These are phyloP conservation scores for Anagrus nilaparvatae DNA, from an alignment of 1,140 invertebrate genomes.

Conservation along the genomic window DNA sequence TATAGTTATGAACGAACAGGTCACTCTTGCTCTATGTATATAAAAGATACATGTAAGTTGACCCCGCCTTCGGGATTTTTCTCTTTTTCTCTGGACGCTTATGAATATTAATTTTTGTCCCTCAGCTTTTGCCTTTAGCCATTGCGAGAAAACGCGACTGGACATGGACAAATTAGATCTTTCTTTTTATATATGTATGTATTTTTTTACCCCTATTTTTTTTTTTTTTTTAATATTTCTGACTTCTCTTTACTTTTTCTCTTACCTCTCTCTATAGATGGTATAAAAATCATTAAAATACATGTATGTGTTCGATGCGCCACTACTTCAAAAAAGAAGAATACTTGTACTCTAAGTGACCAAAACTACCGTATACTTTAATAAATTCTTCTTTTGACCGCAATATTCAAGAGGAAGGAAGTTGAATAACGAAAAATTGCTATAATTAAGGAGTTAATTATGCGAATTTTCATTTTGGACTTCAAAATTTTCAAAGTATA, in stretches of 20 bases:
- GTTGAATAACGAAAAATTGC: conserved; percentile 18
- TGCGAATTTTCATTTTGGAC: conserved; percentile 14
- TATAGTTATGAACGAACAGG: too few relatives aligned
- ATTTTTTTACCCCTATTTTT: background rate
- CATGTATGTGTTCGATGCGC: conserved; percentile 3
- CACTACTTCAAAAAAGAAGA: conserved; percentile 5
- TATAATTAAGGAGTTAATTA: conserved; percentile 18
- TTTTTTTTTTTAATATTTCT: conserved; percentile 16
- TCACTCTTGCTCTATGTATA: too few relatives aligned
- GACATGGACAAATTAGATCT: conserved; percentile 45
- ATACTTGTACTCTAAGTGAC: conserved; percentile 17
- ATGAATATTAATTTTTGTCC: conserved; percentile 43
- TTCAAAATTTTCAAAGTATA: too few relatives aligned
- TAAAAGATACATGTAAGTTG: conserved; percentile 46
- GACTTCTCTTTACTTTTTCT: conserved; percentile 17
- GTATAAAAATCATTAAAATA: too few relatives aligned
- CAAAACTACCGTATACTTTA: conserved; percentile 17
- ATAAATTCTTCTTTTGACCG: too few relatives aligned
- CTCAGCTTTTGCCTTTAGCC: conserved; percentile 12
- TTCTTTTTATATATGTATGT: conserved; percentile 39
- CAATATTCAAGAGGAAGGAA: conserved; percentile 16
- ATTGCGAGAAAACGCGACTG: conserved; percentile 32
- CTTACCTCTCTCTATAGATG: too few relatives aligned
- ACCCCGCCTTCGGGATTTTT: conserved; percentile 39
- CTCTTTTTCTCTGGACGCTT: conserved; percentile 35